Evolutionary conservation across 1,140 invertebrate species (phyloP), one percentile per base, ranked within the genome.

Genomic region (Bilobella aurantiaca): DNA sequence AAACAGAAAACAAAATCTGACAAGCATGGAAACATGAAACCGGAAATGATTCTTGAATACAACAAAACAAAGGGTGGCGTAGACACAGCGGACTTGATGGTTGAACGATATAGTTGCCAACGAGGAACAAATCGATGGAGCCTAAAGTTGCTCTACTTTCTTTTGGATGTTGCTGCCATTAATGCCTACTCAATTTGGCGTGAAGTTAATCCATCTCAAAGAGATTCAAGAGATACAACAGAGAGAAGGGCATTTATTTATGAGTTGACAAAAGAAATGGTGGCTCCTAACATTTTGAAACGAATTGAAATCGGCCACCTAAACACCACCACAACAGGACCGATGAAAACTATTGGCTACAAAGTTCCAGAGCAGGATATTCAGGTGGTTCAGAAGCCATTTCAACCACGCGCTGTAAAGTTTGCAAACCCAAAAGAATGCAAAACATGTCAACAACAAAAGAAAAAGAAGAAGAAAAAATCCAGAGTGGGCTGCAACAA

Each of bases 1-100:
- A 42, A 18, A 8, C 34, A 8, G 18, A 80, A 63, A 72, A 18
- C 8, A n/a, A 29, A 47, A 42, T 12, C 23, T 21, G 21, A 47
- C 1, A 25, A 46, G 16, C 25, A 62, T 42, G 21, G n/a, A 25
- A 46, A 14, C 28, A 14, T 23, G 14, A 62, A 62, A 29, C 61
- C 61, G 27, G 61, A 62, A 47, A 62, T 62, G n/a, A 46, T 62
- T 18, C n/a, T 62, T 34, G 18, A 42, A 2, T 62, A 62, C 27
- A 62, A 62, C 30, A 8, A 18, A 8, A 62, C 61, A 14, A 62
- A 62, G 25, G 61, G 61, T 18, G 61, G 34, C 1, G 61, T 62
- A 12, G 61, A 62, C 37, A 62, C 61, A 8, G 30, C 30, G 21
- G 61, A 62, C 29, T 37, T 28, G 30, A 47, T 46, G 42, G 2